These are phyloP conservation scores for Pheosia tremula DNA, from an alignment of 2,888 invertebrate genomes.

Conservation along the genomic window DNA sequence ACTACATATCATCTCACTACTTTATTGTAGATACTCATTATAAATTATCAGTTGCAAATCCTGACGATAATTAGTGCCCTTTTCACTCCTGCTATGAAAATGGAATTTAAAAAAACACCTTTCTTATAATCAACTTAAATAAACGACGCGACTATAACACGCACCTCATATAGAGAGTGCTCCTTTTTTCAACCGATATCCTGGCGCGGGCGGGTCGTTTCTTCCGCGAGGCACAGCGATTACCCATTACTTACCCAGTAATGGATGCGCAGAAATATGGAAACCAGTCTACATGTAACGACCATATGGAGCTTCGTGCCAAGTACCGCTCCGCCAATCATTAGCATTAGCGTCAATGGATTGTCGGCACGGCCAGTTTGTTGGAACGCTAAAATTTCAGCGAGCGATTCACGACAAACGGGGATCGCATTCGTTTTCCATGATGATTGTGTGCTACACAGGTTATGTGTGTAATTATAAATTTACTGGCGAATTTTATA, in stretches of 20 bases:
- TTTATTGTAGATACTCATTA: too few species aligned
- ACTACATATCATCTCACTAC: too few species aligned
- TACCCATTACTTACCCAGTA: conserved; percentile 20
- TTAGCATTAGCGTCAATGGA: neutral
- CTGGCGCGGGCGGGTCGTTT: neutral
- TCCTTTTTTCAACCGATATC: conserved; percentile 6
- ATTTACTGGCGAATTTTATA: too few species aligned
- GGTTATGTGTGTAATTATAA: too few species aligned
- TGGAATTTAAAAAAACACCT: too few species aligned
- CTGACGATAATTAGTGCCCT: too few species aligned
- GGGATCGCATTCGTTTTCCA: too few species aligned
- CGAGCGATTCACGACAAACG: neutral
- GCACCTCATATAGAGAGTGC: conserved; percentile 23
- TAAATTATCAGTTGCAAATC: too few species aligned
- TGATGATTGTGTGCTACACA: too few species aligned
- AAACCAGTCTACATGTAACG: neutral
- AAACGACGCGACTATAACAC: neutral
- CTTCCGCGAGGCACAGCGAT: neutral
- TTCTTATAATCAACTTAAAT: too few species aligned
- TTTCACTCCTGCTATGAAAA: too few species aligned
- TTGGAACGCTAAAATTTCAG: neutral
- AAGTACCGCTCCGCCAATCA: neutral
- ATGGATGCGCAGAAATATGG: conserved; percentile 17
- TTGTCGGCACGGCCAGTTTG: neutral
- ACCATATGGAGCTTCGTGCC: neutral